Evolutionary conservation across 2,888 invertebrate species (phyloP).

Genomic region (Acleris emargana): DNA sequence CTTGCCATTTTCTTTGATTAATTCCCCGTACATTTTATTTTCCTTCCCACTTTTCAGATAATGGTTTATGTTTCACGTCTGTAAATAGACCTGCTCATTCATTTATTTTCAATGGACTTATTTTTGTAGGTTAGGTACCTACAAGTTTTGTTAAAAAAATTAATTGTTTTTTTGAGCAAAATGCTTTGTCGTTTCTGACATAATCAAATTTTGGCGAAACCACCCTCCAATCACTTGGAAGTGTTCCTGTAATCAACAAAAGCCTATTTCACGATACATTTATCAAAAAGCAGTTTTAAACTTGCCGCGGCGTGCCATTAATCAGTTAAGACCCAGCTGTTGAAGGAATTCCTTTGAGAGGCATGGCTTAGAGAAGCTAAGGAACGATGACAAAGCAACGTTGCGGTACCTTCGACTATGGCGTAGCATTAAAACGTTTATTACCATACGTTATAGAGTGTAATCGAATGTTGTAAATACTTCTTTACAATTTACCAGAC

Average conservation of each 20-base stretch:
- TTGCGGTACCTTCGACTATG: constrained; percentile 22
- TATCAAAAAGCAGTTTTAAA: constrained; percentile 54
- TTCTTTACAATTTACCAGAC: constrained; percentile 19
- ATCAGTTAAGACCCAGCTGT: constrained; percentile 70
- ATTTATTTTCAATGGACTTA: no score
- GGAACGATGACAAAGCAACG: constrained; percentile 49
- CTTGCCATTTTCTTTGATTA: not conserved
- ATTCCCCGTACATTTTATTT: not conserved
- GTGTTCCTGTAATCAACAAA: constrained; percentile 43
- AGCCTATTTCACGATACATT: constrained; percentile 49
- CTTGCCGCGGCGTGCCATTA: constrained; percentile 54
- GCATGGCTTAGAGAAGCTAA: constrained; percentile 50
- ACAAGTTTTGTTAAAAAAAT: no score
- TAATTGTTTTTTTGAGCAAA: not conserved
- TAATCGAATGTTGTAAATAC: constrained; percentile 7
- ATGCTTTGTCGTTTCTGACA: not conserved
- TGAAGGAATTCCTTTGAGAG: constrained; percentile 56
- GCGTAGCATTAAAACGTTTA: constrained; percentile 16
- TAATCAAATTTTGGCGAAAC: constrained; percentile 2
- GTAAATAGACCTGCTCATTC: not conserved
- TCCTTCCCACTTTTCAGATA: no score
- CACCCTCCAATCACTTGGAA: constrained; percentile 1
- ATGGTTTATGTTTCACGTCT: not conserved
- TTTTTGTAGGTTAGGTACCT: no score
- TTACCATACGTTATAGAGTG: constrained; percentile 4